phyloP scores from a whole-genome alignment of 2,888 invertebrate genomes.

The Xestia c-nigrum region DNA sequence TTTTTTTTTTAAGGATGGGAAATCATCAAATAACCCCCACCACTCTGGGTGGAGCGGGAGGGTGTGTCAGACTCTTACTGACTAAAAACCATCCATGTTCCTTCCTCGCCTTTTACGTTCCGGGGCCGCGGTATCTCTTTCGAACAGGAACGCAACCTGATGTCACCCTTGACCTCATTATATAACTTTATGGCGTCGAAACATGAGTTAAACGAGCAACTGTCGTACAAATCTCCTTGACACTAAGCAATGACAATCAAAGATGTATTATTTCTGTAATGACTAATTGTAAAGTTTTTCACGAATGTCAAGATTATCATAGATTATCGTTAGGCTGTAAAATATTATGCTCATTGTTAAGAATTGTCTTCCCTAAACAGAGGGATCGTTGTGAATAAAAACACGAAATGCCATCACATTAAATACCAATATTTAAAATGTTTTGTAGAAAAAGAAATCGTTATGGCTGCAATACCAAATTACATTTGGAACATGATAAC shows the following conservation, averaged over 20 bases:
- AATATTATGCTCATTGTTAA: background rate
- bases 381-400: background rate
- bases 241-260: background rate
- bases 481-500: background rate
- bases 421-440: background rate
- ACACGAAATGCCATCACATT: background rate
- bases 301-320: background rate
- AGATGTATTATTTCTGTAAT: background rate
- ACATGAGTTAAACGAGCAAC: constrained; percentile 29
- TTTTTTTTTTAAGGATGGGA: too few relatives aligned
- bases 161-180: constrained; percentile 13
- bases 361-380: background rate
- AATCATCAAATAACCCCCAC: too few relatives aligned
- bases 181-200: constrained; percentile 37
- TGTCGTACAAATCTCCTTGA: constrained; percentile 24
- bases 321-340: background rate
- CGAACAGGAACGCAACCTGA: too few relatives aligned
- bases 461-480: background rate
- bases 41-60: too few relatives aligned
- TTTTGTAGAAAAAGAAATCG: too few relatives aligned
- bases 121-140: too few relatives aligned
- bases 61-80: too few relatives aligned
- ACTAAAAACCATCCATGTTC: too few relatives aligned
- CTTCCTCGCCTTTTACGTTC: too few relatives aligned
- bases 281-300: too few relatives aligned